Conservation (phyloP, 2,888 invertebrate species). For the Ornithoptera alexandrae region DNA sequence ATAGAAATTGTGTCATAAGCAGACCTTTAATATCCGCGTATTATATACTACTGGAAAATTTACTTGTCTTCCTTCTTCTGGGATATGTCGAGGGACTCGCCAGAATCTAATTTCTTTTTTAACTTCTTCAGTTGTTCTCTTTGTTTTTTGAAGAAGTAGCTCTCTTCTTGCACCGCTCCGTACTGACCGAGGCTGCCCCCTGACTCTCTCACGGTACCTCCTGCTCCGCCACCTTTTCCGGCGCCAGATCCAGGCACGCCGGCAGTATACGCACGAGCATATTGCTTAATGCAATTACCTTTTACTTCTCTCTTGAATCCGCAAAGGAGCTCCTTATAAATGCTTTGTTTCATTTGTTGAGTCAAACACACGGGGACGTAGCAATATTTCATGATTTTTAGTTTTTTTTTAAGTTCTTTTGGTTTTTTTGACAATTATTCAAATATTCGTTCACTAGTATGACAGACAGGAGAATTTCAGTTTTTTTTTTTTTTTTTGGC, state of each 20-base stretch:
- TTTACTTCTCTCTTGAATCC: not conserved
- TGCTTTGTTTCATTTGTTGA: constrained; percentile 3
- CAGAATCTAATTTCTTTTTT: constrained; percentile 46
- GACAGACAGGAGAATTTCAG: not conserved
- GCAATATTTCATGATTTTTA: constrained; percentile 16
- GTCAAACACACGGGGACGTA: not conserved
- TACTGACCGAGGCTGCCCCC: constrained; percentile 57
- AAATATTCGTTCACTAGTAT: not conserved
- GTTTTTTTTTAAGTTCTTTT: not conserved
- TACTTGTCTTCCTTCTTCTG: constrained; percentile 36
- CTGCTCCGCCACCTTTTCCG: constrained; percentile 57
- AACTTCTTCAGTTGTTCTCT: constrained; percentile 53
- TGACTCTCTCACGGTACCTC: constrained; percentile 54
- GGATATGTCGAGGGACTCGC: constrained; percentile 32
- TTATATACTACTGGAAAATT: not conserved
- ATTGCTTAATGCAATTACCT: not conserved
- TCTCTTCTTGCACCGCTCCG: constrained; percentile 59
- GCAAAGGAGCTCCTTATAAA: not conserved
- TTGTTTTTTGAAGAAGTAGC: constrained; percentile 58
- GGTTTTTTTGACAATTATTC: not conserved
- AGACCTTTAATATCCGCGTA: too few species aligned
- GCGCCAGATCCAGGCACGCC: constrained; percentile 52
- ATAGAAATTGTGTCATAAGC: too few species aligned
- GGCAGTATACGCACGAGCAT: constrained; percentile 16
- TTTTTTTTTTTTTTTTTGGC: too few species aligned